These are phyloP conservation scores for Agapornis roseicollis DNA, from an alignment of 2,113 vertebrate species.

Conservation along the genomic window DNA sequence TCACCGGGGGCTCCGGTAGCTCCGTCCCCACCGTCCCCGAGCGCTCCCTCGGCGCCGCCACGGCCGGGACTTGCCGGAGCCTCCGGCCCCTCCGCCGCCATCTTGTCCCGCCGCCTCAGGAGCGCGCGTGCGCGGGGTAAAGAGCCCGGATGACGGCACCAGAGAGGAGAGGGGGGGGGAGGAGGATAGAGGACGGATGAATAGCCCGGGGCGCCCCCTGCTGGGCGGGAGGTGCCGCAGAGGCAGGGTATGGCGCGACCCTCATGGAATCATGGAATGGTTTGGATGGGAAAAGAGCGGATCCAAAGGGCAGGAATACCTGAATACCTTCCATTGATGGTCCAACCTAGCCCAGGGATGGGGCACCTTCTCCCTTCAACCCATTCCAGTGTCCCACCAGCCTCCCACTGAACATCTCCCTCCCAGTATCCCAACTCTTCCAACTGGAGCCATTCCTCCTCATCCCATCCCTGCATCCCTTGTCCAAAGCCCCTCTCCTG, in stretches of 20 bases:
- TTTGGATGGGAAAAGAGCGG: background rate
- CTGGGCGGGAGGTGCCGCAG: background rate
- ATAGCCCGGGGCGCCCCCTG: background rate
- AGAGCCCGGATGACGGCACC: background rate
- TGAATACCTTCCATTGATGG: no score
- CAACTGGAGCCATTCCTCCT: no score
- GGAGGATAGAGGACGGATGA: background rate
- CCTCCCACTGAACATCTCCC: background rate
- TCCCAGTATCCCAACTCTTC: no score
- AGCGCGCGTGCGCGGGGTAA: no score
- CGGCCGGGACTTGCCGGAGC: no score
- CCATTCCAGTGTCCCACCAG: background rate
- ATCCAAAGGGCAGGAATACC: background rate
- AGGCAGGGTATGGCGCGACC: accelerated
- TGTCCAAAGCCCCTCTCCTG: background rate
- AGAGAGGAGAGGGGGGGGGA: background rate
- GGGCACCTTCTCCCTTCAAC: background rate
- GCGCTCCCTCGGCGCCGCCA: no score
- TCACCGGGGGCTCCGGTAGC: no score
- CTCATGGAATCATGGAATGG: background rate
- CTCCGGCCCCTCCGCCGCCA: no score
- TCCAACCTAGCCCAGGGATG: background rate
- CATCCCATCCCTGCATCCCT: background rate
- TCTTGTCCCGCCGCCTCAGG: background rate
- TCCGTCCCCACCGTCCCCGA: no score